Evolutionary conservation across 2,797 vertebrate species (phyloP), one percentile per base, ranked within the genome.

Genomic region (Tachyglossus aculeatus): DNA sequence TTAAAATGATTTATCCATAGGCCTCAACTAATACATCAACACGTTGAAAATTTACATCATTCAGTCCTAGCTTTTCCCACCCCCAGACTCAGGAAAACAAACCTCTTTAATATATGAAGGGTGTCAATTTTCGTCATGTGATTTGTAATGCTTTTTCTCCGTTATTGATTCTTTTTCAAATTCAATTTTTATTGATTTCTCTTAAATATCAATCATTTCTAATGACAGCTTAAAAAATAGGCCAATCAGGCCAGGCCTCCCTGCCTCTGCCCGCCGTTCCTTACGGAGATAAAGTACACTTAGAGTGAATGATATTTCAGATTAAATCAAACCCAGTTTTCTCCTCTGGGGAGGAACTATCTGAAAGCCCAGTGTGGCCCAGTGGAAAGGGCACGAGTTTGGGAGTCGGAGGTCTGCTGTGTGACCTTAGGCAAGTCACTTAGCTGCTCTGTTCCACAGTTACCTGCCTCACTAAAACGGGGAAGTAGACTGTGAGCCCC

Each of bases 21-120:
- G 19, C 58, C 36, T 71, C 54, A 60, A 53, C 24, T 77, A 74
- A 81, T 77, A 67, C 31, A 57, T 58, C 59, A 84, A 71, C 22
- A 54, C 41, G 74, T 81, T 77, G 71, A 78, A 80, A 85, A 74
- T 18, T 37, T 67, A 52, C 74, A 84, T 76, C 27, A 41, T 60
- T 25, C 34, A 38, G 59, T 62, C 71, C 36, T 73, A 74, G 44
- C 56, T 44, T 47, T 68, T 41, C 43, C 44, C 50, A 41, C 38
- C 68, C 71, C 36, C 22, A n/a, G n/a, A n/a, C 57, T 65, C 56
- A 74, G 58, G 44, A 82, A 82, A 86, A 82, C 75, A 86, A 87
- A 87, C 81, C 83, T 81, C 75, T 81, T 77, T 84, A 84, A 82
- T 81, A 87, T 87, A 85, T 82, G 79, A 81, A 84, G 79, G 72